A percentile compares a stretch with the other conserved stretches of the same genome.
Conservation (phyloP, 2,888 invertebrate genomes). For the Halocaridina rubra region DNA sequence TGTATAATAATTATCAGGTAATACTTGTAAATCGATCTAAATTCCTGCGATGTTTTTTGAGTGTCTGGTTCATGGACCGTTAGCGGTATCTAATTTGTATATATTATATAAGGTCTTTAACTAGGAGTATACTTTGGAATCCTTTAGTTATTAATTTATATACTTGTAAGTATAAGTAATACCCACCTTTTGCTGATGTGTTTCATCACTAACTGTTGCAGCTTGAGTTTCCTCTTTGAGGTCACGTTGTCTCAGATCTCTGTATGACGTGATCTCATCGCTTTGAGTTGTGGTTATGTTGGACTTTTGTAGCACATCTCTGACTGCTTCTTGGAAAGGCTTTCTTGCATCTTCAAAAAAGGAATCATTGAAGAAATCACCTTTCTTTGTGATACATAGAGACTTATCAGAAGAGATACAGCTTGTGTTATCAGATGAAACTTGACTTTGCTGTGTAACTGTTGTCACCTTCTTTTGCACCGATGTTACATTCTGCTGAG, state of each 20-base stretch:
- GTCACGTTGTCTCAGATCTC: slow-evolving; percentile 29
- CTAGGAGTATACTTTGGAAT: too few relatives aligned
- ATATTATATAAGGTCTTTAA: too few relatives aligned
- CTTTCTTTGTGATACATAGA: neutral
- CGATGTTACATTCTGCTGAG: neutral
- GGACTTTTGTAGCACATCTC: slow-evolving; percentile 23
- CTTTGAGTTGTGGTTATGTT: neutral
- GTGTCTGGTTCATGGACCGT: too few relatives aligned
- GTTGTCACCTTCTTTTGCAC: neutral
- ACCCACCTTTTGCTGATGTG: neutral
- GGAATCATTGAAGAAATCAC: slow-evolving; percentile 53
- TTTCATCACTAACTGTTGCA: neutral
- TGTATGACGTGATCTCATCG: slow-evolving; percentile 37
- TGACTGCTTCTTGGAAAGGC: slow-evolving; percentile 45
- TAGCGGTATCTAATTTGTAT: neutral
- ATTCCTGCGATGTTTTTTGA: neutral
- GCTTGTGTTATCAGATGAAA: neutral
- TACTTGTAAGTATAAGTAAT: too few relatives aligned
- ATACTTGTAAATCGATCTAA: too few relatives aligned
- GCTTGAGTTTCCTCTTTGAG: slow-evolving; percentile 37
- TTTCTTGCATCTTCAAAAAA: slow-evolving; percentile 30
- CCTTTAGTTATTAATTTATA: too few relatives aligned
- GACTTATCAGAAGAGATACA: neutral
- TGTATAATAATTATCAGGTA: neutral
- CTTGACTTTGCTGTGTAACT: neutral